Evolutionary conservation across 2,888 invertebrate species (phyloP).

Genomic region (Drosophila anomalata): DNA sequence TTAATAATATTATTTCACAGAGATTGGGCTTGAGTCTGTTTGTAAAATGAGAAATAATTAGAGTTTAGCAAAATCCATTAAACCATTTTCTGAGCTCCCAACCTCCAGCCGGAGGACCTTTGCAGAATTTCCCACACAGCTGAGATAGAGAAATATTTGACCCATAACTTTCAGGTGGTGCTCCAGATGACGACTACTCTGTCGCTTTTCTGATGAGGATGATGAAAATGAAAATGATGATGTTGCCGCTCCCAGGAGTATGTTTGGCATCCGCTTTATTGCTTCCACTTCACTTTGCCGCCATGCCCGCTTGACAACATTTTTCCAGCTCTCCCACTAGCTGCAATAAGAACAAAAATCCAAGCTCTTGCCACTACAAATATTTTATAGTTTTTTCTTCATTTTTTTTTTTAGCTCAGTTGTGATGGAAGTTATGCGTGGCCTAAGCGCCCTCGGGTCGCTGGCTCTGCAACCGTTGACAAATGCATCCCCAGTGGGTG

Average conservation of each 20-base stretch:
- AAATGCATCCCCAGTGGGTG: slow-evolving; percentile 68
- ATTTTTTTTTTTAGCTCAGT: slow-evolving; percentile 52
- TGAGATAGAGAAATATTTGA: slow-evolving; percentile 3
- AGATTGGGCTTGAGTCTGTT: too few species aligned
- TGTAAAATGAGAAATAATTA: neutral
- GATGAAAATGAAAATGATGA: slow-evolving; percentile 37
- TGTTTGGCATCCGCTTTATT: slow-evolving; percentile 63
- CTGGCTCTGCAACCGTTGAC: slow-evolving; percentile 51
- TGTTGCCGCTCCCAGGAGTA: slow-evolving; percentile 36
- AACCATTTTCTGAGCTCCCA: neutral
- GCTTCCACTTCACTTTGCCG: slow-evolving; percentile 51
- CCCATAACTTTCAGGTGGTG: slow-evolving; percentile 28
- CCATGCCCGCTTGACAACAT: slow-evolving; percentile 37
- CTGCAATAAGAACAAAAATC: slow-evolving; percentile 27
- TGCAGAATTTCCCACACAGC: neutral
- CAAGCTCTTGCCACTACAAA: slow-evolving; percentile 43
- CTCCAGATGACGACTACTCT: slow-evolving; percentile 20
- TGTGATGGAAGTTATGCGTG: slow-evolving; percentile 69
- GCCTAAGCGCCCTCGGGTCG: slow-evolving; percentile 44
- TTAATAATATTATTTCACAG: too few species aligned
- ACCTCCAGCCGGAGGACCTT: neutral
- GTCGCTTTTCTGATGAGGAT: slow-evolving; percentile 13
- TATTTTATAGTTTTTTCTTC: slow-evolving; percentile 42
- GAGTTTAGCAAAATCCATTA: slow-evolving; percentile 12
- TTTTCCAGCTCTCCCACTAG: slow-evolving; percentile 26